A percentile compares a stretch with the other conserved stretches of the same genome.
Evolutionary conservation across 2,113 vertebrate species (phyloP).

Genomic region (Typhlomys cinereus): DNA sequence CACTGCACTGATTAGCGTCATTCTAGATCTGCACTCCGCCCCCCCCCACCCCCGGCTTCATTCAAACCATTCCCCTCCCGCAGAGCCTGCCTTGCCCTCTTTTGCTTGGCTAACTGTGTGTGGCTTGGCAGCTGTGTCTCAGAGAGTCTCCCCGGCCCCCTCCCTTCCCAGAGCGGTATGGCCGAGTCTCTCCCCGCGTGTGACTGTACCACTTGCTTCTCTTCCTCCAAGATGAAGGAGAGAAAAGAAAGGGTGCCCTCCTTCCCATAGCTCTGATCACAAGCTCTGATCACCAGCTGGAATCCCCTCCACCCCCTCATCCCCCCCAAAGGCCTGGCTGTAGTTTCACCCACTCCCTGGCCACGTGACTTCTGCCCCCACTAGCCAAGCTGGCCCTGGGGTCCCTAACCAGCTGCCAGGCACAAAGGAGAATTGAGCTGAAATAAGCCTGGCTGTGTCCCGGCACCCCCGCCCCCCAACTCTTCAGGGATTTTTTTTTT

Average conservation of each 20-base stretch:
- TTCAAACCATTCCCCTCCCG: no score
- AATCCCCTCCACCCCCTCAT: no score
- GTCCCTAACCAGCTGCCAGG: not conserved
- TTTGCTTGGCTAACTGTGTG: no score
- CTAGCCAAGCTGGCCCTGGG: not conserved
- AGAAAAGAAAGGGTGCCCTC: not conserved
- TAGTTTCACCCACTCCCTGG: not conserved
- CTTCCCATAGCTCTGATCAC: no score
- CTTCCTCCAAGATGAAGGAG: not conserved
- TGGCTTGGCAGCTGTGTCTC: no score
- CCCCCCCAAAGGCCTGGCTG: rapidly evolving
- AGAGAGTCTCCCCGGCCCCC: no score
- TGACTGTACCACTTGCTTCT: rapidly evolving
- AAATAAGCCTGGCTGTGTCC: not conserved
- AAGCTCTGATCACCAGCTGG: not conserved
- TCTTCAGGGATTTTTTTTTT: not conserved
- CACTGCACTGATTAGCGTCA: not conserved
- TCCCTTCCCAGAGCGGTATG: no score
- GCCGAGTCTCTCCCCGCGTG: no score
- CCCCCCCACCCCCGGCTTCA: not conserved
- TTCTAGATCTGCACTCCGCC: not conserved
- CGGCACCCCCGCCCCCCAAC: not conserved
- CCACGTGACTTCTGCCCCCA: not conserved
- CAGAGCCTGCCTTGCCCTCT: no score
- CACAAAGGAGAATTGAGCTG: not conserved